Evolutionary conservation across 2,113 vertebrate genomes (phyloP).

Genomic region (Eclectus roratus): DNA sequence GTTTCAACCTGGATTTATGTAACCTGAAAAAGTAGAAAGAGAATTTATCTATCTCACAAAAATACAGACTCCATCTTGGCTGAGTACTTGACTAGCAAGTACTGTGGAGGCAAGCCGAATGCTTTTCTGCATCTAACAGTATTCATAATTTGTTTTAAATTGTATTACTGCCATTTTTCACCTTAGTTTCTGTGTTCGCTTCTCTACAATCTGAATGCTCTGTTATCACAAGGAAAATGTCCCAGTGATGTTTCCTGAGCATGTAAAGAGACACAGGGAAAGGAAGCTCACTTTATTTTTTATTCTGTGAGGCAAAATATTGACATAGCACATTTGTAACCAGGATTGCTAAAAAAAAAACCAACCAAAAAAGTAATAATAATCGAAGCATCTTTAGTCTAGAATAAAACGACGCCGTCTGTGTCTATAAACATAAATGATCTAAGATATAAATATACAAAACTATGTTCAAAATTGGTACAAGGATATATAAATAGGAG

Average conservation of each 20-base stretch:
- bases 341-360: not conserved
- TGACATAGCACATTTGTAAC: not conserved
- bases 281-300: not conserved
- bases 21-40: not conserved
- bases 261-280: not conserved
- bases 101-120: not conserved
- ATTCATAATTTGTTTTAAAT: not conserved
- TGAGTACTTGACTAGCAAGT: not conserved
- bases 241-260: slow-evolving; percentile 12
- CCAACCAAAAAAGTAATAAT: not conserved
- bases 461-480: not conserved
- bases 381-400: not conserved
- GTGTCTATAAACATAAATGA: not conserved
- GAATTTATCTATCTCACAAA: not conserved
- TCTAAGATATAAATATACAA: not conserved
- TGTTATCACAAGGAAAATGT: not conserved
- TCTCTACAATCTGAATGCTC: not conserved
- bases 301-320: not conserved
- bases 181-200: not conserved
- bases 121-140: not conserved
- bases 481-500: not conserved
- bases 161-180: not conserved
- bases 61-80: not conserved
- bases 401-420: not conserved
- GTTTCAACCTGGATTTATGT: not conserved